Percentiles rank a stretch among this genome's conserved stretches.
Evolutionary conservation across 2,888 invertebrate genomes (phyloP).

Genomic region (Raillietiella orientalis): DNA sequence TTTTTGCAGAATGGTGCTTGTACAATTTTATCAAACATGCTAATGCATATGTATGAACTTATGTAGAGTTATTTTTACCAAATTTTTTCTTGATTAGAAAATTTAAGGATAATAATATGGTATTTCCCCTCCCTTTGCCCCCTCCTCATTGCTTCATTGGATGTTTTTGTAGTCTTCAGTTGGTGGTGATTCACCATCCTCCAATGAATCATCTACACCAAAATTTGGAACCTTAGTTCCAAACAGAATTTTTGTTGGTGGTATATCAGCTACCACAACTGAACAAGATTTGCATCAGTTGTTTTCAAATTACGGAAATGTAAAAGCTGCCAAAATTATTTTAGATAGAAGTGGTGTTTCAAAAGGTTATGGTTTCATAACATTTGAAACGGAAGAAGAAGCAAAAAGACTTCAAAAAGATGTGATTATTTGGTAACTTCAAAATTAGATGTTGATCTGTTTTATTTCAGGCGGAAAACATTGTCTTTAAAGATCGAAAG

Average conservation of each 20-base stretch:
- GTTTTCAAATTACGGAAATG: conserved; percentile 56
- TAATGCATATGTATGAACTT: too few species aligned
- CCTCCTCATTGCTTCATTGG: too few species aligned
- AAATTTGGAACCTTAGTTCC: conserved; percentile 56
- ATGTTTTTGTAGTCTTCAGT: too few species aligned
- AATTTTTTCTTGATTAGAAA: too few species aligned
- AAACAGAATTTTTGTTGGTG: conserved; percentile 81
- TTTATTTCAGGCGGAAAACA: conserved; percentile 27
- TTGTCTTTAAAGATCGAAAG: conserved; percentile 41
- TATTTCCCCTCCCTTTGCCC: too few species aligned
- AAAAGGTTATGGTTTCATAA: conserved; percentile 60
- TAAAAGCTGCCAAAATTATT: conserved; percentile 53
- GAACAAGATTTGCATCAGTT: conserved; percentile 68
- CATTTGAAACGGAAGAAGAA: conserved; percentile 59
- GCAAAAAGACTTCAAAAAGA: conserved; percentile 36
- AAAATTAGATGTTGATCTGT: conserved; percentile 3
- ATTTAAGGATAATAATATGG: too few species aligned
- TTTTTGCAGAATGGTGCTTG: too few species aligned
- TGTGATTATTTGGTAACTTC: conserved; percentile 15
- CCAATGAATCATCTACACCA: too few species aligned
- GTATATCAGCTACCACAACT: conserved; percentile 69
- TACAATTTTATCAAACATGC: too few species aligned
- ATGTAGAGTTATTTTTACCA: too few species aligned
- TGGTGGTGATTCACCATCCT: too few species aligned
- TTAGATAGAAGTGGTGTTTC: conserved; percentile 78